These are phyloP conservation scores for Monodelphis domestica DNA, from an alignment of 2,797 vertebrate species.

Conservation along the genomic window DNA sequence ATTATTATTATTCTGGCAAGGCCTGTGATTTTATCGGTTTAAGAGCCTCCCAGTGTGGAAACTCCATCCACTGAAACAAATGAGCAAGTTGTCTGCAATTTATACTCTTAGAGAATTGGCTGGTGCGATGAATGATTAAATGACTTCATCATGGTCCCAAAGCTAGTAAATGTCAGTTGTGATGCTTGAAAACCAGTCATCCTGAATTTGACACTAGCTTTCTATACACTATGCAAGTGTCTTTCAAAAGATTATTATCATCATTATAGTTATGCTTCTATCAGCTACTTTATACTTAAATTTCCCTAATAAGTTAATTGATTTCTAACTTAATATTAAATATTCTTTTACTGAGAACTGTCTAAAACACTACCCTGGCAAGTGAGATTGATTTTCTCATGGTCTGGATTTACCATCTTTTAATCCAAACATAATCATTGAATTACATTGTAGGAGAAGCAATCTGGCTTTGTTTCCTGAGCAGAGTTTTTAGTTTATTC, in stretches of 20 bases:
- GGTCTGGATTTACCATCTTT: background rate
- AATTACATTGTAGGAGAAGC: background rate
- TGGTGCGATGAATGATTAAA: background rate
- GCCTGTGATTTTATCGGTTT: background rate
- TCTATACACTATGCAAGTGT: background rate
- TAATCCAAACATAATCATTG: background rate
- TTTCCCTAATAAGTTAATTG: background rate
- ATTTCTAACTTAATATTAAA: background rate
- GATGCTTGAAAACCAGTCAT: background rate
- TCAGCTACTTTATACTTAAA: background rate
- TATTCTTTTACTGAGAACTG: slow-evolving; percentile 9
- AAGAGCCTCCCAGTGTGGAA: background rate
- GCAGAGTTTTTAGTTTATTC: slow-evolving; percentile 15
- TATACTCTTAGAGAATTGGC: background rate
- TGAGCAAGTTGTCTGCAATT: background rate
- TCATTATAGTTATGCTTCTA: background rate
- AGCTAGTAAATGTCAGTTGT: background rate
- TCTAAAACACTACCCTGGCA: slow-evolving; percentile 35
- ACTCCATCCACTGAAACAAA: background rate
- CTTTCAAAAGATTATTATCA: background rate
- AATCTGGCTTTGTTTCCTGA: slow-evolving; percentile 1
- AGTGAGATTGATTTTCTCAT: slow-evolving; percentile 29
- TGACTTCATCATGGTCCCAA: background rate
- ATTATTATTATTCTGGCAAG: background rate
- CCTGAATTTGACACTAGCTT: background rate